Evolutionary conservation across 2,888 invertebrate genomes (phyloP).

Genomic region (Nephrotoma flavescens): DNA sequence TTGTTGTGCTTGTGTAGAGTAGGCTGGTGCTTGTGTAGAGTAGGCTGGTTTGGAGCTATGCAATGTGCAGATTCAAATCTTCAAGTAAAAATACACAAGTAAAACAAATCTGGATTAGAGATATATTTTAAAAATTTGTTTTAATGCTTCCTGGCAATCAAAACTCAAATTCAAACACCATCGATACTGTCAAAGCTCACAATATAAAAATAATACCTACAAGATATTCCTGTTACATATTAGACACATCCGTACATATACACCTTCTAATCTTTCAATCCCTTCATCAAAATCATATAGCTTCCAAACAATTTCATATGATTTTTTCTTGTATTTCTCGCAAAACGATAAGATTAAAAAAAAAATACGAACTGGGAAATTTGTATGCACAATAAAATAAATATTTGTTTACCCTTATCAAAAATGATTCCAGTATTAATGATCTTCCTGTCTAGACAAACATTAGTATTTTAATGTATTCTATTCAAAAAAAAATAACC

Average conservation of each 20-base stretch:
- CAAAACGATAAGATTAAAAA: background rate
- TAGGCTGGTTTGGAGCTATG: no score
- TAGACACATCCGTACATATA: background rate
- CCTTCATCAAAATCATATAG: background rate
- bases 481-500: background rate
- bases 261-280: background rate
- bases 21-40: no score
- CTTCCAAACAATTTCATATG: background rate
- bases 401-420: background rate
- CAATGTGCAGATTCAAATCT: no score
- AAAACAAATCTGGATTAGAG: no score
- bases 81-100: no score
- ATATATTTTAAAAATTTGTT: background rate
- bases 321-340: background rate
- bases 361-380: background rate
- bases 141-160: background rate
- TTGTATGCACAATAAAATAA: background rate
- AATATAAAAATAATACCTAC: background rate
- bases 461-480: background rate
- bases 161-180: background rate
- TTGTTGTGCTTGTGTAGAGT: no score
- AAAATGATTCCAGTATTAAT: background rate
- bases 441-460: background rate
- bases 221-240: background rate
- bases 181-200: background rate